Evolutionary conservation across 2,797 vertebrate species (phyloP).

Genomic region (Characodon lateralis): DNA sequence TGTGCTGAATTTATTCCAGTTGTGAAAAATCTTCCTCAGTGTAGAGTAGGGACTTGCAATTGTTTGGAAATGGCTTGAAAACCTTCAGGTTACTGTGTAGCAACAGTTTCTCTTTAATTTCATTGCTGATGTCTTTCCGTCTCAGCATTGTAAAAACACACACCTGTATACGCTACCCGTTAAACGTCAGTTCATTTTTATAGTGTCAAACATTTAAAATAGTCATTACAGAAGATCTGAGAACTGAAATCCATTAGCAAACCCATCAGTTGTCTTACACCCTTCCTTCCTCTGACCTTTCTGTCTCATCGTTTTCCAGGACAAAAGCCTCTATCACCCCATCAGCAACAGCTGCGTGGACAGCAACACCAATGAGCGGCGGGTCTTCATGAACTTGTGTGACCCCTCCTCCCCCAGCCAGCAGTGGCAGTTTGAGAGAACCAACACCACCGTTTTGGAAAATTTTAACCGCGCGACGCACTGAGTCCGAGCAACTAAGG

Average conservation of each 20-base stretch:
- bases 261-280: background rate
- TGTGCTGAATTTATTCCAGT: background rate
- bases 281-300: background rate
- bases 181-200: too few relatives aligned
- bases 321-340: constrained; percentile 90
- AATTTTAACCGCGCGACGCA: constrained; percentile 72
- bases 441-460: constrained; percentile 90
- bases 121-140: too few relatives aligned
- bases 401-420: constrained; percentile 85
- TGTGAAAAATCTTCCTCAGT: too few relatives aligned
- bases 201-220: background rate
- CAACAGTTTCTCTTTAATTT: too few relatives aligned
- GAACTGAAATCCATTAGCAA: background rate
- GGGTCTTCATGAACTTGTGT: constrained; percentile 92
- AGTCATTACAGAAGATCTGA: background rate
- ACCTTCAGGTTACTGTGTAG: too few relatives aligned
- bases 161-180: too few relatives aligned
- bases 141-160: too few relatives aligned
- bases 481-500: constrained; percentile 27
- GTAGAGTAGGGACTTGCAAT: too few relatives aligned
- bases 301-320: constrained; percentile 74
- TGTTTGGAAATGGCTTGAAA: too few relatives aligned
- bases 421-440: constrained; percentile 94
- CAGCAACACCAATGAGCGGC: constrained; percentile 83
- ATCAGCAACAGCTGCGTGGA: constrained; percentile 94